phyloP scores from a whole-genome alignment of 2,113 vertebrate species.

The Leiothrix lutea region DNA sequence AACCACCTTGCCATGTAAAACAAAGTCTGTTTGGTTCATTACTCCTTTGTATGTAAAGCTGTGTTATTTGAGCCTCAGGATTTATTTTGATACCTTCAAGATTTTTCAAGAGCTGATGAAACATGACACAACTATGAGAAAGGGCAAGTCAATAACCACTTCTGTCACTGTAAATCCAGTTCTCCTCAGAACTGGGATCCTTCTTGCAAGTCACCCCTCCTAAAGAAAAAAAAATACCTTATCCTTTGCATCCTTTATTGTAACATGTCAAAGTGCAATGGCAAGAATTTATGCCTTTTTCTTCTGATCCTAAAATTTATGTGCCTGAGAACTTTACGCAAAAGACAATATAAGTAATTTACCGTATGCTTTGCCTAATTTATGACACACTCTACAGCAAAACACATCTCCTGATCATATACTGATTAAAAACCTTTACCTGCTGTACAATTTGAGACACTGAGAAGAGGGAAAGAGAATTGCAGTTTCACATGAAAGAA shows the following conservation, averaged over 20 bases:
- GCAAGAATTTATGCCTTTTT: not conserved
- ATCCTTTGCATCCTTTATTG: not conserved
- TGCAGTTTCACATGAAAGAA: not conserved
- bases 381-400: not conserved
- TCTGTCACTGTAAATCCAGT: not conserved
- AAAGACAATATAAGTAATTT: not conserved
- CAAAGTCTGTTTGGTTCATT: not conserved
- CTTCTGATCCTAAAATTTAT: not conserved
- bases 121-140: not conserved
- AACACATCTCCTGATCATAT: not conserved
- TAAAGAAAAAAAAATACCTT: not conserved
- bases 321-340: not conserved
- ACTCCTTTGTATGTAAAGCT: not conserved
- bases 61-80: not conserved
- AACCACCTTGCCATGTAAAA: not conserved
- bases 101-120: constrained; percentile 5
- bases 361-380: not conserved
- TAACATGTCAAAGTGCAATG: not conserved
- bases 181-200: not conserved
- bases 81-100: not conserved
- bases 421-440: not conserved
- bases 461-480: not conserved
- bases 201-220: not conserved
- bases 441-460: not conserved
- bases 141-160: not conserved